Base-by-base conservation (phyloP, 92 coral and sea anemone genomes). In the Pocillopora meandrina region DNA sequence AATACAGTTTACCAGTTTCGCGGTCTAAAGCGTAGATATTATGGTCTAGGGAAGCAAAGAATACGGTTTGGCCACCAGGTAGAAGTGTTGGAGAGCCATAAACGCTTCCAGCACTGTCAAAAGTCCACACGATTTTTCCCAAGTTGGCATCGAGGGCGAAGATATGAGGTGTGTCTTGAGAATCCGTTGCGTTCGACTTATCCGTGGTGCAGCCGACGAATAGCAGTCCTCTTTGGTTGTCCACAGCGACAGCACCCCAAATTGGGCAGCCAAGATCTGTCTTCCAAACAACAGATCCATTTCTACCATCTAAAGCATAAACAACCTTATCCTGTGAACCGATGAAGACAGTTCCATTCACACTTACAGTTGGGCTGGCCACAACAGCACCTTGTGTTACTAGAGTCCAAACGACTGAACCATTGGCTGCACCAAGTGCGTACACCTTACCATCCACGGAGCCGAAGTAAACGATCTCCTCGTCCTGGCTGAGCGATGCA, bases 21-120 rank as follows among this genome's bases (percentile, higher is more conserved):
- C 93, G 82, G 26, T 94, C 92, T 21, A 94, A 78, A 12, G 98
- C 93, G 90, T 94, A 92, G 70, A 94, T 77, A 52, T 92, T 73
- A 67, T 87, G 91, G 78, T 94, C 98, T 17, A 94, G 89, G 2
- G 98, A 92, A 36, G 95, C 93, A 83, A 94, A 92, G 86, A 89
- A 94, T 72, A 92, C 98, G 15, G 61, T 86, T 76, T 81, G 77
- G 23, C 94, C 90, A 59, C 85, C 85, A 0, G 87, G 75, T 61
- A 85, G 57, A 49, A 94, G 69, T 7, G 88, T 86, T n/a, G 98
- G 95, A 2, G 91, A 82, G 31, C 93, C 88, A 81, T 75, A 89
- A 19, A 94, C 91, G 71, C 89, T 89, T 72, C 92, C 95, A 7
- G 95, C 87, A 19, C 77, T 68, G 26, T 75, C 90, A 65, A 92